Evolutionary conservation across 2,113 vertebrate genomes (phyloP), one percentile per base, ranked within the genome.

Genomic region (Gnathonemus echidnorhynchus): DNA sequence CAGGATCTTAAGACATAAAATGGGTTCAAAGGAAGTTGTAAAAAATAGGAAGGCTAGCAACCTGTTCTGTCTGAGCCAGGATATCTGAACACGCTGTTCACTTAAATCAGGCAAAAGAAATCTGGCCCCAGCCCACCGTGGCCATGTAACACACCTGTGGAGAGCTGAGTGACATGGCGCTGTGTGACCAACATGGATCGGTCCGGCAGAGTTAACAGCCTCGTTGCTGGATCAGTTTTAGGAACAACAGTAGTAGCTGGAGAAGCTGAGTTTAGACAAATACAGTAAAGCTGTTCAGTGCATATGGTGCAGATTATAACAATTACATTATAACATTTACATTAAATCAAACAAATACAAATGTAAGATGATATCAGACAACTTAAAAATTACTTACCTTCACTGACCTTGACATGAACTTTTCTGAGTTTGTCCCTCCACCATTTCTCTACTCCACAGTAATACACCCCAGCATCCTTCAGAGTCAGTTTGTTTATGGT

Each of bases 391-490:
- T 27, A 21, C 88, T 11, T 86, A 92, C 92, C 92, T 92, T 74
- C 10, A 50, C 4, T 89, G 45, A 93, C 90, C 39, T 11, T 31
- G 13, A 93, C 62, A 17, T 86, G 1, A 42, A 92, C 87, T 90
- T 92, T 90, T 0, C 0, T 62, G 17, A 84, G 1, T 50, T 0
- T n/a, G 89, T 93, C 92, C 0, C 0, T 0, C 1, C 87, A 85
- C 90, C 91, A 91, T 89, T 21, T 15, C 0, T 91, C 45, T 77
- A 92, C 0, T 90, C 91, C 92, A 91, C 92, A 93, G 89, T 93
- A 90, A 88, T 93, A 93, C 86, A 88, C 13, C 49, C 90, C 92
- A 77, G 90, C 39, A 87, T 93, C 92, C 87, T 24, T 49, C 66
- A 90, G 52, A 3, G 0, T 84, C 31, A 93, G 90, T 31, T 86